Evolutionary conservation across 2,113 vertebrate species (phyloP), one percentile per base, ranked within the genome.

Genomic region (Anhinga anhinga): DNA sequence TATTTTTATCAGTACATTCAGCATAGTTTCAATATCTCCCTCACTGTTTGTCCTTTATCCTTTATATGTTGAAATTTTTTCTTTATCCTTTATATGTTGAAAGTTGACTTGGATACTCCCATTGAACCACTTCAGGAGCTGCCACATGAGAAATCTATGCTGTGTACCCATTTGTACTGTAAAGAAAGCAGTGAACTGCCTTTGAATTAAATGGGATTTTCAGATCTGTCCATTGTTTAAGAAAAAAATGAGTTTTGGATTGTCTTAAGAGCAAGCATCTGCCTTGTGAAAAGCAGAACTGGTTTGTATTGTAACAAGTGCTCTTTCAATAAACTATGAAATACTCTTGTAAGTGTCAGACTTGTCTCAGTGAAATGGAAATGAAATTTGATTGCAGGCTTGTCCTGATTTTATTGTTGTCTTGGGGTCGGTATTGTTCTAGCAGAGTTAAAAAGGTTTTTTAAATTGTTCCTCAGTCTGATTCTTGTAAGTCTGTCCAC

Each of bases 271-370:
- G 94, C 97, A 96, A 97, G 93, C 95, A 61, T 93, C 95, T 98
- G 95, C 97, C 84, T 98, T 97, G 83, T 96, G 98, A 96, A 89
- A 97, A 97, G 97, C 95, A 97, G 97, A 97, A 95, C 94, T 97
- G 97, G 95, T 98, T 97, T 98, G 96, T 98, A 97, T 98, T 97
- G 96, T 98, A 98, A 97, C 92, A 97, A 98, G 95, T 97, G 95
- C 93, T 98, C 85, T 84, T 98, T 98, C 95, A 98, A 98, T 98
- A 98, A 98, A 98, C 93, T 67, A 80, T 94, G 91, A 97, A 98
- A 94, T 97, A 94, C 82, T 97, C 93, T 96, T 97, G 91, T 96
- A 96, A 97, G 93, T 95, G 96, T 98, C 94, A 98, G 90, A 84
- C 78, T 98, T 88, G 69, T 97, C 83, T 96, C 82, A 92, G 90